Evolutionary conservation across 2,797 vertebrate genomes (phyloP), one percentile per base, ranked within the genome.

Genomic region (Capromys pilorides): DNA sequence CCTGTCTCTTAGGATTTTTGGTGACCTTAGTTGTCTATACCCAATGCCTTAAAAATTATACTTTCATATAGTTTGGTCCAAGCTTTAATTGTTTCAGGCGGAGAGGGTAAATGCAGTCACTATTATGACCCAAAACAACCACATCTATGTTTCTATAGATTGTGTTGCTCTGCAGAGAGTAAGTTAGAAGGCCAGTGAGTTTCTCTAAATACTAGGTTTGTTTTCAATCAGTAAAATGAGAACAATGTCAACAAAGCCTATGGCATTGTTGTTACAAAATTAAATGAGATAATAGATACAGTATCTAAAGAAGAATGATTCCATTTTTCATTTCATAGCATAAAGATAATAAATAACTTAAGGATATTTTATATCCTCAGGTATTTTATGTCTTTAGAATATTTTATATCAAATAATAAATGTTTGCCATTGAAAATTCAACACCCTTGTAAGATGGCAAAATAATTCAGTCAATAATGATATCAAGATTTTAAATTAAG

Each of bases 281-380:
- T 94, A 91, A 94, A 31, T 87, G 36, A 92, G 33, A 69, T 78
- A 77, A 57, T 80, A 79, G 2, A 36, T 39, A 61, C 26, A 2
- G 5, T 41, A 1, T 79, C 57, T 31, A 79, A 81, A 96, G 36
- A 86, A 82, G 41, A 95, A 54, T 41, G 51, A 54, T 51, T 81
- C 11, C 2, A 36, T 8, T 81, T 21, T 64, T 83, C 92, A 54
- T 36, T 90, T 33, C 28, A 7, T 51, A 45, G 0, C 24, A 22
- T 85, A 91, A 92, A 96, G 19, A 82, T 67, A 49, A 88, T 28
- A 71, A 86, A 86, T 39, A 33, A 84, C 22, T 54, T 82, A 81
- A 66, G 16, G 92, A 57, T 57, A 59, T 85, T 90, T 91, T 73
- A 5, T 67, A 67, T 49, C 49, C 59, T 61, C n/a, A 89, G 24